Conservation (phyloP, 2,888 invertebrate species). For the Meta bourneti region DNA sequence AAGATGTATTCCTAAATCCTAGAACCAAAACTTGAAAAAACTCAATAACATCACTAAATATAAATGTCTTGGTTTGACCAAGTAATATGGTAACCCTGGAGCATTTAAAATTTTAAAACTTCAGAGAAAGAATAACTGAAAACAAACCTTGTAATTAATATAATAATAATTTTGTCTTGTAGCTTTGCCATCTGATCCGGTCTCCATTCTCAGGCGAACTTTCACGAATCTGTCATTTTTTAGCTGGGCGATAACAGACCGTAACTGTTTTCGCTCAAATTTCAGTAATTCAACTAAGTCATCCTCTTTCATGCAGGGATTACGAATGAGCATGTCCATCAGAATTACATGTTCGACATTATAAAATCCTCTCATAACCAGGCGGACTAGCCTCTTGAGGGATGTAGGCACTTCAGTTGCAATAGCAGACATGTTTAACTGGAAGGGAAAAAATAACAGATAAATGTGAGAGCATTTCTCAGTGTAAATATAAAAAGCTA, state of each 20-base stretch:
- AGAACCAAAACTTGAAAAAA: too few species aligned
- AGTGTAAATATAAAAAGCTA: too few species aligned
- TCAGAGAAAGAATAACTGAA: too few species aligned
- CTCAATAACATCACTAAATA: too few species aligned
- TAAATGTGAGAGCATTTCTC: not conserved
- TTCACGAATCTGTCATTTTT: slow-evolving; percentile 96
- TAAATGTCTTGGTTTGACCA: too few species aligned
- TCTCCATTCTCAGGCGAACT: slow-evolving; percentile 95
- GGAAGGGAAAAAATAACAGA: not conserved
- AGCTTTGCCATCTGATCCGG: slow-evolving; percentile 95
- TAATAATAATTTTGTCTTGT: slow-evolving; percentile 98
- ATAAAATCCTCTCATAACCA: slow-evolving; percentile 96
- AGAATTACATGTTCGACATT: slow-evolving; percentile 95
- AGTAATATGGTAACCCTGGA: too few species aligned
- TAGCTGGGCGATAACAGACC: slow-evolving; percentile 91
- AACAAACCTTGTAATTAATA: slow-evolving; percentile 91
- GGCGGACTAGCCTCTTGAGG: slow-evolving; percentile 91
- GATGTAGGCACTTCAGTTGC: slow-evolving; percentile 95
- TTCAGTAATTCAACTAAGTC: slow-evolving; percentile 90
- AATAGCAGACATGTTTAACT: slow-evolving; percentile 50
- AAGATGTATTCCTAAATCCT: too few species aligned
- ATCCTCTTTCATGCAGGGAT: slow-evolving; percentile 88
- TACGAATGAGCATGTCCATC: slow-evolving; percentile 96
- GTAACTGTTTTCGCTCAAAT: slow-evolving; percentile 95
- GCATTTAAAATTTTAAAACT: too few species aligned